Percentiles rank a stretch among this genome's conserved stretches.
These are phyloP conservation scores for Girardia tigrina DNA, from an alignment of 2,888 invertebrate species.

Conservation along the genomic window DNA sequence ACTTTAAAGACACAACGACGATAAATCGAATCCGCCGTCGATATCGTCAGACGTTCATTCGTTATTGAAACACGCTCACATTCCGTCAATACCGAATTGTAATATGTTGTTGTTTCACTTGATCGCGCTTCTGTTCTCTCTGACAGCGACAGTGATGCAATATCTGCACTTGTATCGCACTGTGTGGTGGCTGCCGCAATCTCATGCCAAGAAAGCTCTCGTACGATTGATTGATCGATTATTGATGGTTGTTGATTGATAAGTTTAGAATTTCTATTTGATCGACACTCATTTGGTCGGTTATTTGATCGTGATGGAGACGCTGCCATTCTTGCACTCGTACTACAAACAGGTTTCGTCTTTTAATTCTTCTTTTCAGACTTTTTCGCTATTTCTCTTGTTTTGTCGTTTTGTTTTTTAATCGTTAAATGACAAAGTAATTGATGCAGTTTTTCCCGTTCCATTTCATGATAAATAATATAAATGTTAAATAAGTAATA, in stretches of 20 bases:
- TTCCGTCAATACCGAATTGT: slow-evolving; percentile 58
- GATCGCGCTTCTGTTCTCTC: slow-evolving; percentile 66
- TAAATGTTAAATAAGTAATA: too few species aligned
- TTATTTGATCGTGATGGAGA: slow-evolving; percentile 68
- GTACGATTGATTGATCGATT: slow-evolving; percentile 54
- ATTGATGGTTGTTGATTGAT: background rate
- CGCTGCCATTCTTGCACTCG: slow-evolving; percentile 62
- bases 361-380: background rate
- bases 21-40: background rate
- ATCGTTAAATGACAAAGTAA: too few species aligned
- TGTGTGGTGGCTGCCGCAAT: slow-evolving; percentile 90
- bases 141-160: slow-evolving; percentile 67
- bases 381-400: background rate
- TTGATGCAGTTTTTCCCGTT: too few species aligned
- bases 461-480: too few species aligned
- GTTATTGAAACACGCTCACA: slow-evolving; percentile 41
- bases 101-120: slow-evolving; percentile 71
- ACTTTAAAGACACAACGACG: background rate
- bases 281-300: slow-evolving; percentile 74
- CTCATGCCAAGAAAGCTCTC: slow-evolving; percentile 71
- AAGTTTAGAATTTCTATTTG: slow-evolving; percentile 73
- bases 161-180: slow-evolving; percentile 84
- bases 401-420: too few species aligned
- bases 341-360: slow-evolving; percentile 52
- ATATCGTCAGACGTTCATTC: background rate